Percentiles rank a stretch among this genome's conserved stretches.
phyloP scores from a whole-genome alignment of 92 coral and sea anemone species.

The Heteractis magnifica region DNA sequence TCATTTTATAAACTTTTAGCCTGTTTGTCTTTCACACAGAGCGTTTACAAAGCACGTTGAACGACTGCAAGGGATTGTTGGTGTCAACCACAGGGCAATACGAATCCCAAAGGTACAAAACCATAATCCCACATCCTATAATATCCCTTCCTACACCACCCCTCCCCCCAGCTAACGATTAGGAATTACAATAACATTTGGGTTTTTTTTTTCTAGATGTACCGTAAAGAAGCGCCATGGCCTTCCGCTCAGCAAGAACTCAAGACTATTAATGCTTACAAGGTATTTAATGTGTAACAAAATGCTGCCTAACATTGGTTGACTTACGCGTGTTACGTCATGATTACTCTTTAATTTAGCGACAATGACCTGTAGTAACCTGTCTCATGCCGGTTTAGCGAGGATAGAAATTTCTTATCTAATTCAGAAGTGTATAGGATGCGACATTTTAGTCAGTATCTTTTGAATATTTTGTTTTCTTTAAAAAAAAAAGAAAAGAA shows the following conservation, averaged over 20 bases:
- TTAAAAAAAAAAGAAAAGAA: no score
- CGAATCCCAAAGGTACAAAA: conserved; percentile 85
- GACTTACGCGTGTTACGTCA: no score
- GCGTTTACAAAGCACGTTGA: conserved; percentile 78
- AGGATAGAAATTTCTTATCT: no score
- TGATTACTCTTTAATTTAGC: no score
- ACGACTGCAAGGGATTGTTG: conserved; percentile 66
- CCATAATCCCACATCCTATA: neutral
- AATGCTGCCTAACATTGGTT: no score
- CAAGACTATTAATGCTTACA: conserved; percentile 80
- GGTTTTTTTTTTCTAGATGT: conserved; percentile 47
- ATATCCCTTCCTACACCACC: neutral
- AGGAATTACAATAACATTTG: neutral
- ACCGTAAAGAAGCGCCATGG: conserved; percentile 98
- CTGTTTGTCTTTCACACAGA: conserved; percentile 39
- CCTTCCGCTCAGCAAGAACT: conserved; percentile 97
- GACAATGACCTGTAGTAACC: no score
- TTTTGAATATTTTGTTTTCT: no score
- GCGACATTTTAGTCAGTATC: no score
- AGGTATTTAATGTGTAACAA: conserved; percentile 50
- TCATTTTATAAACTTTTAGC: neutral
- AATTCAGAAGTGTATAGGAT: no score
- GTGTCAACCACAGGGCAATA: conserved; percentile 82
- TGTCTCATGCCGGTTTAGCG: no score
- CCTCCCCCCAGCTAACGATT: no score